These are phyloP conservation scores for Pseudomyrmex cubaensis DNA, from an alignment of 1,140 invertebrate genomes.

Conservation along the genomic window DNA sequence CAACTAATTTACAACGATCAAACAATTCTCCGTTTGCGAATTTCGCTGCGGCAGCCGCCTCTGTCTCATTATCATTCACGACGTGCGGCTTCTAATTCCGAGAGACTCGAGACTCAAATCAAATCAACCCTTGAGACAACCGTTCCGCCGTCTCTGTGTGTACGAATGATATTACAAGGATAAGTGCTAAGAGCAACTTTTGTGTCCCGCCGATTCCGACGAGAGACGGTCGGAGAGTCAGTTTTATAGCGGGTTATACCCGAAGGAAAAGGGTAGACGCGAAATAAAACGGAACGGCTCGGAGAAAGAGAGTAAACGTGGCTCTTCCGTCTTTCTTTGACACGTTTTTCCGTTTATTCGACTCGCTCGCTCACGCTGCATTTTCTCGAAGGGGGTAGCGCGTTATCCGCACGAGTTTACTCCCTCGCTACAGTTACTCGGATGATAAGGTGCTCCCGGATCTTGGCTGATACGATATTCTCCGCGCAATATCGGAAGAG, in stretches of 20 bases:
- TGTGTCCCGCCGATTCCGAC: conserved; percentile 39
- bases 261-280: neutral
- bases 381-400: conserved; percentile 58
- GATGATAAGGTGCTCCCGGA: conserved; percentile 65
- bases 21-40: conserved; percentile 19
- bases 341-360: conserved; percentile 24
- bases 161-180: conserved; percentile 28
- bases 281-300: conserved; percentile 70
- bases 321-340: conserved; percentile 53
- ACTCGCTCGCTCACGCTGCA: conserved; percentile 44
- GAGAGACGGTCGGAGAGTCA: neutral
- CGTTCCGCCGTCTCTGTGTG: neutral
- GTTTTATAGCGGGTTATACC: conserved; percentile 15
- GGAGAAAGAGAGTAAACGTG: conserved; percentile 61
- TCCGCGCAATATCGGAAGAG: conserved; percentile 50
- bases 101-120: conserved; percentile 15
- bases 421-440: conserved; percentile 59
- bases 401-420: conserved; percentile 70
- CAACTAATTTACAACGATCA: conserved; percentile 6
- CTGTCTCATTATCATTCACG: conserved; percentile 18
- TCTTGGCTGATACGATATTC: conserved; percentile 63
- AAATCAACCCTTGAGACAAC: neutral
- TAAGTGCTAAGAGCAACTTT: conserved; percentile 76
- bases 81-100: conserved; percentile 12
- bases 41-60: neutral